Percentiles rank a stretch among this genome's conserved stretches.
Evolutionary conservation across 1,140 invertebrate genomes (phyloP).

Genomic region (Sminthurides bifidus): DNA sequence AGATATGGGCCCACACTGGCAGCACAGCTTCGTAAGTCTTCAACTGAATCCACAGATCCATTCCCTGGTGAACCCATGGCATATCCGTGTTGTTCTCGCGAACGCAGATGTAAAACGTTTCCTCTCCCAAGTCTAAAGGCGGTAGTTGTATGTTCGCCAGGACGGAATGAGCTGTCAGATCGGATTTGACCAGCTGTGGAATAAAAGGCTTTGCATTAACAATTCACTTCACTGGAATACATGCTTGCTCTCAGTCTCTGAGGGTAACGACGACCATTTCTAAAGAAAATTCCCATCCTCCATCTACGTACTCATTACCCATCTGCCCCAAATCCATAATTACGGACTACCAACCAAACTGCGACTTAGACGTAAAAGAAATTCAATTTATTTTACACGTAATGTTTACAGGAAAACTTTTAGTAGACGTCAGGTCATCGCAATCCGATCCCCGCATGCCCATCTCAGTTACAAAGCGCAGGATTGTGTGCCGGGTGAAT

Average conservation of each 20-base stretch:
- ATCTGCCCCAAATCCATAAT: too few relatives aligned
- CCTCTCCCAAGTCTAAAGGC: constrained; percentile 41
- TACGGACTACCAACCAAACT: too few relatives aligned
- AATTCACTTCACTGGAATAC: background rate
- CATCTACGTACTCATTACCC: too few relatives aligned
- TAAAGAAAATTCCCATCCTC: too few relatives aligned
- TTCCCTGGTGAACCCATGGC: constrained; percentile 55
- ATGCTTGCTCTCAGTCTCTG: too few relatives aligned
- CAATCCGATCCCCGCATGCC: constrained; percentile 19
- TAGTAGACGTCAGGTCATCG: constrained; percentile 27
- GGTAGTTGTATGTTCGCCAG: constrained; percentile 33
- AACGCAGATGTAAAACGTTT: constrained; percentile 19
- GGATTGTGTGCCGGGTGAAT: constrained; percentile 19
- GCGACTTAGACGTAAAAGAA: background rate
- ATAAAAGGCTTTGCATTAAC: background rate
- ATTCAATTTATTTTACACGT: background rate
- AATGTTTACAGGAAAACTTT: constrained; percentile 14
- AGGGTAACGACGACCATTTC: too few relatives aligned
- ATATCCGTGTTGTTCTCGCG: constrained; percentile 19
- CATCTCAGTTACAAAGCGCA: constrained; percentile 29
- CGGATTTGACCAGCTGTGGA: constrained; percentile 9
- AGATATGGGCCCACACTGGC: constrained; percentile 50
- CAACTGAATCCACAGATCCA: constrained; percentile 45
- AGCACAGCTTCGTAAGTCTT: constrained; percentile 52
- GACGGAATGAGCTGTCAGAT: constrained; percentile 13